A percentile compares a stretch with the other conserved stretches of the same genome.
Evolutionary conservation across 2,888 invertebrate genomes (phyloP).

Genomic region (Chloroclysta siterata): DNA sequence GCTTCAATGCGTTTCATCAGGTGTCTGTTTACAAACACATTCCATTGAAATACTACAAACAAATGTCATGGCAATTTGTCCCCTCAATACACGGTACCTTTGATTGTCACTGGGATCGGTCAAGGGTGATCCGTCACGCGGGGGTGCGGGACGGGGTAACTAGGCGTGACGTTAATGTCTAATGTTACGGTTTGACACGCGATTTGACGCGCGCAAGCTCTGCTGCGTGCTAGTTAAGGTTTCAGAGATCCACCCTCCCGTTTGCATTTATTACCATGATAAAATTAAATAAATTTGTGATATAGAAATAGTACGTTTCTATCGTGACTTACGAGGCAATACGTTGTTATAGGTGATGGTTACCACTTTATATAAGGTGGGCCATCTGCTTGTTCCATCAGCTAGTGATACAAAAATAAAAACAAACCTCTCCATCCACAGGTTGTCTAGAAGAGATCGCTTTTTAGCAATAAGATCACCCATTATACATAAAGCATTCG

Average conservation of each 20-base stretch:
- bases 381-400: no score
- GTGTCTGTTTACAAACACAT: neutral
- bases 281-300: no score
- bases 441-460: no score
- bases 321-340: no score
- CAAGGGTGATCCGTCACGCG: constrained; percentile 53
- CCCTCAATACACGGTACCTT: constrained; percentile 42
- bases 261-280: constrained; percentile 5
- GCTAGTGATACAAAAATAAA: no score
- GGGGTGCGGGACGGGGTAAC: constrained; percentile 53
- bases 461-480: no score
- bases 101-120: constrained; percentile 51
- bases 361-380: no score
- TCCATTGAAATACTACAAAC: constrained; percentile 21
- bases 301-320: no score
- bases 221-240: constrained; percentile 5
- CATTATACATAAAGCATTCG: no score
- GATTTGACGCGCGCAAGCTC: constrained; percentile 73
- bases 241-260: neutral
- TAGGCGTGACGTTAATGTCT: constrained; percentile 65
- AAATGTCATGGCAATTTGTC: constrained; percentile 39
- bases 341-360: no score
- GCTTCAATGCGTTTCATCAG: neutral
- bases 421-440: no score
- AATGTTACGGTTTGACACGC: constrained; percentile 72